Evolutionary conservation across 2,888 invertebrate genomes (phyloP).

Genomic region (Scaptomyza caliginosa): DNA sequence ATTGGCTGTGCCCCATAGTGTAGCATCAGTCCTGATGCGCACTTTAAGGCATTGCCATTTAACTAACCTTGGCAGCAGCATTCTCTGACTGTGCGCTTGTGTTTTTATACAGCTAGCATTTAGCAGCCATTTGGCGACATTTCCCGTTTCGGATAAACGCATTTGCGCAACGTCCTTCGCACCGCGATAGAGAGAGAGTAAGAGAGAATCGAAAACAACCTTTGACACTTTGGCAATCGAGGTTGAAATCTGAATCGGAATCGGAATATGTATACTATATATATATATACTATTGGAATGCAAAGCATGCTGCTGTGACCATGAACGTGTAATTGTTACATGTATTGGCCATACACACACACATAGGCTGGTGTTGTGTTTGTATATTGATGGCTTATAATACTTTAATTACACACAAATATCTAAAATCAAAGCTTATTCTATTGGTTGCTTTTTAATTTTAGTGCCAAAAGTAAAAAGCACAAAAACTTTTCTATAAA

Average conservation of each 20-base stretch:
- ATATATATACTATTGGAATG: conserved; percentile 4
- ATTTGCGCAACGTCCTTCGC: conserved; percentile 66
- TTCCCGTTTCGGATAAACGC: conserved; percentile 73
- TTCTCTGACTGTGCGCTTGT: background rate
- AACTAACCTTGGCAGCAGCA: conserved; percentile 54
- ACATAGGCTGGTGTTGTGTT: conserved; percentile 5
- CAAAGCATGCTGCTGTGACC: conserved; percentile 11
- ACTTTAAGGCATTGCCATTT: conserved; percentile 62
- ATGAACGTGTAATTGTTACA: conserved; percentile 39
- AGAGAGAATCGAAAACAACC: conserved; percentile 52
- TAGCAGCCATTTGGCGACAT: conserved; percentile 60
- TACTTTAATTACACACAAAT: background rate
- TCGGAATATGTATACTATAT: conserved; percentile 8
- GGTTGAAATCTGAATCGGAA: conserved; percentile 27
- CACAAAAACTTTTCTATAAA: background rate
- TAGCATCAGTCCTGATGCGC: conserved; percentile 41
- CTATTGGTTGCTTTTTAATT: background rate
- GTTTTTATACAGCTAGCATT: conserved; percentile 24
- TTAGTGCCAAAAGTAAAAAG: too few relatives aligned
- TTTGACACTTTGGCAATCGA: conserved; percentile 70
- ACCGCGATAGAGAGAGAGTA: background rate
- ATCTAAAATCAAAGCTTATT: background rate
- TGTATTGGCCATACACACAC: conserved; percentile 7
- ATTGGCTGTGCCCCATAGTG: conserved; percentile 16
- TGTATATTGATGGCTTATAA: background rate